Conservation (phyloP, 2,888 invertebrate species). For the Phalangium opilio region DNA sequence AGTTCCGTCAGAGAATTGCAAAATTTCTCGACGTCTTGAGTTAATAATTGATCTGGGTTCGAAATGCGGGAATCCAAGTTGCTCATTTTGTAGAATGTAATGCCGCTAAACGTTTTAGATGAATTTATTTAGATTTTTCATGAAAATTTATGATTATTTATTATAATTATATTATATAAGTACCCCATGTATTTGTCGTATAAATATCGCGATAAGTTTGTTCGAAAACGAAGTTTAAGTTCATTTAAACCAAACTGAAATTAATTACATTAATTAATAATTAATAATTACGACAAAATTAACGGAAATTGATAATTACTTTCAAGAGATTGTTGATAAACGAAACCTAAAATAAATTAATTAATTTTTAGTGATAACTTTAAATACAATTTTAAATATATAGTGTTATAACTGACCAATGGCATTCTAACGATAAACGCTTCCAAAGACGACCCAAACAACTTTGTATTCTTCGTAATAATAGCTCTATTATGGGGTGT, state of each 20-base stretch:
- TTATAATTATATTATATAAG: conserved; percentile 25
- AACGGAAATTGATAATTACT: conserved; percentile 29
- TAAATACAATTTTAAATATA: neutral
- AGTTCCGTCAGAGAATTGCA: conserved; percentile 88
- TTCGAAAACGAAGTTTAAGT: conserved; percentile 73
- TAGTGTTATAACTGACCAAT: conserved; percentile 49
- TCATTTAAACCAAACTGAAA: conserved; percentile 77
- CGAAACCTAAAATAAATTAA: conserved; percentile 52
- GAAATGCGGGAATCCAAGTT: conserved; percentile 88
- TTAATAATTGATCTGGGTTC: conserved; percentile 88
- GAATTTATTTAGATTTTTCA: conserved; percentile 2
- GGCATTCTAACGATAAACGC: conserved; percentile 75
- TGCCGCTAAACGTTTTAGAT: conserved; percentile 49
- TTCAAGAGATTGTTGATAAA: conserved; percentile 84
- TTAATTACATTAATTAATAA: conserved; percentile 15
- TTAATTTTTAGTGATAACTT: neutral
- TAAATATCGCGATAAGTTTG: conserved; percentile 69
- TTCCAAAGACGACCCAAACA: conserved; percentile 57
- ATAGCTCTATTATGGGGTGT: conserved; percentile 79
- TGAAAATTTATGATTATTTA: neutral
- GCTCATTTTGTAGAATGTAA: conserved; percentile 91
- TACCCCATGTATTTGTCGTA: conserved; percentile 85
- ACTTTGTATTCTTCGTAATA: conserved; percentile 62
- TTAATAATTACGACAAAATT: conserved; percentile 8
- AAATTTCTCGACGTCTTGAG: conserved; percentile 93